Evolutionary conservation across 1,140 invertebrate species (phyloP), one percentile per base, ranked within the genome.

Genomic region (Drosophila bifasciata): DNA sequence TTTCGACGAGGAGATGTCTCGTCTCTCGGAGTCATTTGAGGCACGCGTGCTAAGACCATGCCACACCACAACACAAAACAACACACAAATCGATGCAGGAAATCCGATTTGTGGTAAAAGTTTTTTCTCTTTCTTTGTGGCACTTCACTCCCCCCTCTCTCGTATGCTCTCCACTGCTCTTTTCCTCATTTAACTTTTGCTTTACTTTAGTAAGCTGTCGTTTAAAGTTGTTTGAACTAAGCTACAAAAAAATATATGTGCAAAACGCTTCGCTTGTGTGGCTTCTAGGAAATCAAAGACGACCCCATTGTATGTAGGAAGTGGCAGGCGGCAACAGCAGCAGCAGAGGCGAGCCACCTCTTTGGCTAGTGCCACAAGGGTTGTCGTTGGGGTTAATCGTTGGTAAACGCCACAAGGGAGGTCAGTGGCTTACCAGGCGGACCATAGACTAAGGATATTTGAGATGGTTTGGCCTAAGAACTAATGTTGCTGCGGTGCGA

Each of bases 31-130:
- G 15, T n/a, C 15, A 15, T 16, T 57, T 17, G 46, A 50, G 70
- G 40, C 70, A 16, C 57, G 73, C 70, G 70, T 66, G 62, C 73
- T 50, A 67, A 74, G 72, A 53, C 73, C 73, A 25, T 7, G 23
- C 23, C 23, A 25, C 23, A 25, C 23, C 23, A 25, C 23, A 25
- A 0, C 23, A 25, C 23, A 25, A 0, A 5, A 25, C 23, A 25
- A 5, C 23, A 5, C 23, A 48, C 79, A 78, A 81, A 81, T 55
- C 63, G 69, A 64, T 74, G 79, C 79, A 83, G 79, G 80, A 83
- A 83, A 83, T 83, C 79, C 76, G 79, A 83, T 84, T 83, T 83
- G 79, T 84, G 74, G 79, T 79, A 83, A 81, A 81, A 83, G 78
- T 77, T 81, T 69, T 81, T 76, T 60, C 50, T 49, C 46, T 76